phyloP scores from a whole-genome alignment of 2,113 vertebrate genomes.

The Pitta sordida region DNA sequence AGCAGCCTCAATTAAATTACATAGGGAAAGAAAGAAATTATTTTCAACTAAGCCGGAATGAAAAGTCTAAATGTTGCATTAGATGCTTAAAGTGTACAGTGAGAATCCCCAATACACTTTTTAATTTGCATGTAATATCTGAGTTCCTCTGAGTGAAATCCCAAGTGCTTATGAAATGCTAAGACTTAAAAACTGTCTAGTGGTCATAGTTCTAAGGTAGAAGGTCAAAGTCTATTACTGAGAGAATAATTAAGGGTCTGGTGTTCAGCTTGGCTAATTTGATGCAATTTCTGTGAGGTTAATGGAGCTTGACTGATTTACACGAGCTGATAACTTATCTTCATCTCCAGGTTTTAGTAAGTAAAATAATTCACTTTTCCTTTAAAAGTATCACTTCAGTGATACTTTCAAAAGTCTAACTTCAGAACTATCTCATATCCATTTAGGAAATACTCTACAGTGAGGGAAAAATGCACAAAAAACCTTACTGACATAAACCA shows the following conservation, averaged over 20 bases:
- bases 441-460: neutral
- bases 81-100: conserved; percentile 5
- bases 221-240: neutral
- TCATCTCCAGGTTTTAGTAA: neutral
- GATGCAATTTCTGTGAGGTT: conserved; percentile 2
- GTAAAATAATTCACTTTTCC: neutral
- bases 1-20: neutral
- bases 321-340: neutral
- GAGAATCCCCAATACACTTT: conserved; percentile 4
- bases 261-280: neutral
- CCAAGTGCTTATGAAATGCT: neutral
- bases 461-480: neutral
- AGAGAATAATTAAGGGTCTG: conserved; percentile 12
- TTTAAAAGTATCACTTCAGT: neutral
- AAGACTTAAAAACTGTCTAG: conserved; percentile 10
- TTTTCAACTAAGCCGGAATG: neutral
- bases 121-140: conserved; percentile 27
- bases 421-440: neutral
- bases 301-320: conserved; percentile 32
- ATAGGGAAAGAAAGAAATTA: neutral
- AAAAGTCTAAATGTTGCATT: conserved; percentile 10
- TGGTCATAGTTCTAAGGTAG: neutral
- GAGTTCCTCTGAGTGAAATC: conserved; percentile 25
- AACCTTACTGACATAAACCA: neutral
- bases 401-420: no score